These are phyloP conservation scores for Campoletis raptor DNA, from an alignment of 2,888 invertebrate species.

Conservation along the genomic window DNA sequence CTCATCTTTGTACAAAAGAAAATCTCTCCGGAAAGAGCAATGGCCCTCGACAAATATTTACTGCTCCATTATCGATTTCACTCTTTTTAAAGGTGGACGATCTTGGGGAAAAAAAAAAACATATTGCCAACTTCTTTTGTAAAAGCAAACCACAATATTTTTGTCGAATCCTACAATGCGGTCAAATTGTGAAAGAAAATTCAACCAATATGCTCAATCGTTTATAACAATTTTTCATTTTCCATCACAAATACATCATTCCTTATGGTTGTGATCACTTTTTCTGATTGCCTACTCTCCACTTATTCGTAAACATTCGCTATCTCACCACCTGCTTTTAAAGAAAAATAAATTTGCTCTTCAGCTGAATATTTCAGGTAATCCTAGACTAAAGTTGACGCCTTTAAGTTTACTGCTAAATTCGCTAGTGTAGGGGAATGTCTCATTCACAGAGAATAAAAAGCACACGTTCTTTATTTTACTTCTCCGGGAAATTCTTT, in stretches of 20 bases:
- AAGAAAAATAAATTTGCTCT: slow-evolving; percentile 15
- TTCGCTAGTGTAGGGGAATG: slow-evolving; percentile 22
- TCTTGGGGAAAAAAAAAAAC: not conserved
- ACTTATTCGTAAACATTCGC: slow-evolving; percentile 6
- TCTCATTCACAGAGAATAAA: slow-evolving; percentile 2
- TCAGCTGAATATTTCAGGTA: slow-evolving; percentile 6
- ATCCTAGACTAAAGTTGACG: slow-evolving; percentile 51
- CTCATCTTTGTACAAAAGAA: not conserved
- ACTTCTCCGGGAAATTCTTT: not conserved
- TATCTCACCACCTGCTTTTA: not conserved
- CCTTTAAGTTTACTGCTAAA: slow-evolving; percentile 44
- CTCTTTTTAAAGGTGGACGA: not conserved
- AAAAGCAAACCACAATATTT: not conserved
- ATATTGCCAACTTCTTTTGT: not conserved
- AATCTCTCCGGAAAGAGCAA: not conserved
- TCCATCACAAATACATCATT: no score
- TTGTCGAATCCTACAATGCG: not conserved
- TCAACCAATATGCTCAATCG: no score
- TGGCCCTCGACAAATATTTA: slow-evolving; percentile 1
- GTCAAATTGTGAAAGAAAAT: not conserved
- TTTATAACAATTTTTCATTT: no score
- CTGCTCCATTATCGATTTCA: not conserved
- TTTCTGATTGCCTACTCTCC: slow-evolving; percentile 16
- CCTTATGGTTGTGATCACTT: not conserved
- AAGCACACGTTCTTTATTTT: slow-evolving; percentile 15